phyloP scores from a whole-genome alignment of 92 coral and sea anemone genomes.

The Porites divaricata region DNA sequence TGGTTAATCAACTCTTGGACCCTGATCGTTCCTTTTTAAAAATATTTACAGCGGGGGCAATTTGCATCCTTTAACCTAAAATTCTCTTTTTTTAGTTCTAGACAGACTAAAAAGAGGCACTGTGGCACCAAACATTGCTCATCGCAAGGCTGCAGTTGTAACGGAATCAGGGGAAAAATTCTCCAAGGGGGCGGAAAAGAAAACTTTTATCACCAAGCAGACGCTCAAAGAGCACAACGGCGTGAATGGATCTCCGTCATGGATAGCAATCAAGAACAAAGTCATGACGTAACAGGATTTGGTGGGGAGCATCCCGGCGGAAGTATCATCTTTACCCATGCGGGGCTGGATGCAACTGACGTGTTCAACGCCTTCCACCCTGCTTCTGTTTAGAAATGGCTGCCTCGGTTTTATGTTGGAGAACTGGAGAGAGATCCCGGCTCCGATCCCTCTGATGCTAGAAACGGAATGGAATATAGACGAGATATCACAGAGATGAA shows the following conservation, averaged over 20 bases:
- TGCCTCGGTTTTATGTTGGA: conserved; percentile 89
- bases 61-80: too few species aligned
- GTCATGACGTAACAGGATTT: conserved; percentile 91
- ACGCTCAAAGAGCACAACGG: conserved; percentile 33
- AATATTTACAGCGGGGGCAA: too few species aligned
- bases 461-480: background rate
- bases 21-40: too few species aligned
- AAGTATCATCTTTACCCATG: conserved; percentile 75
- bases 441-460: background rate
- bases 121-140: conserved; percentile 7
- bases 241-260: conserved; percentile 27
- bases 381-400: conserved; percentile 78
- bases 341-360: conserved; percentile 88
- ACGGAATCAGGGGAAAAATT: background rate
- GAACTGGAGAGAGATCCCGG: conserved; percentile 10
- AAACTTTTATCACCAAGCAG: background rate
- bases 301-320: conserved; percentile 91
- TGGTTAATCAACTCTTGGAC: too few species aligned
- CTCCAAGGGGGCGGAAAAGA: background rate
- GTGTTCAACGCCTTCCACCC: conserved; percentile 97
- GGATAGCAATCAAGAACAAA: conserved; percentile 82
- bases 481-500: conserved; percentile 19
- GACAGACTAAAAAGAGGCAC: background rate
- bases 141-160: conserved; percentile 9
- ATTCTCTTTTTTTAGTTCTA: too few species aligned